Conservation (phyloP, 2,113 vertebrate genomes). For the Lasiurus cinereus region DNA sequence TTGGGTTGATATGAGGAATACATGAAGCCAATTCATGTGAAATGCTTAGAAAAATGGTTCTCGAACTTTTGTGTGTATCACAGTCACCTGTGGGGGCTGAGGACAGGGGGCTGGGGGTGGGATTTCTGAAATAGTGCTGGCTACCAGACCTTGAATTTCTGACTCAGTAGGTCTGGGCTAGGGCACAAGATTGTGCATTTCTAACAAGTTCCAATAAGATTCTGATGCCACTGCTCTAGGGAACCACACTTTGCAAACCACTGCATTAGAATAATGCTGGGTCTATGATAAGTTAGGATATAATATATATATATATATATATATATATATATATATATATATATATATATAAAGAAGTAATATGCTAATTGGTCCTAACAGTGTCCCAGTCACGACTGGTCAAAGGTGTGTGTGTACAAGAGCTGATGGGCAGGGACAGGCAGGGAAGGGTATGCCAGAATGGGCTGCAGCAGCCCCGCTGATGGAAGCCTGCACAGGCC, state of each 20-base stretch:
- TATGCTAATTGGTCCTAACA: no score
- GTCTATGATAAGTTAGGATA: slow-evolving; percentile 6
- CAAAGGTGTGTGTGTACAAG: no score
- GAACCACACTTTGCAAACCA: not conserved
- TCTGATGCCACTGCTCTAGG: not conserved
- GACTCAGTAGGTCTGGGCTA: not conserved
- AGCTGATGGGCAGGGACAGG: no score
- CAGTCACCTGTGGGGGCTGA: not conserved
- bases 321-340: no score
- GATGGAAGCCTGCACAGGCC: no score
- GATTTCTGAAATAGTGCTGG: not conserved
- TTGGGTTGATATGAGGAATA: not conserved
- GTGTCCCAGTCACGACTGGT: no score
- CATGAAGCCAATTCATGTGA: slow-evolving; percentile 23
- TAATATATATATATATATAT: not conserved
- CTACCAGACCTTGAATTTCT: not conserved
- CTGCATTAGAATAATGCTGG: not conserved
- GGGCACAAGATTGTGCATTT: not conserved
- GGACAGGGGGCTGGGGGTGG: no score
- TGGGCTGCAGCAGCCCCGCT: no score
- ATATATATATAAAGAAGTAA: no score
- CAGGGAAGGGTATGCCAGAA: no score
- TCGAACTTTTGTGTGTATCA: not conserved
- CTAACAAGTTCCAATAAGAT: slow-evolving; percentile 13
- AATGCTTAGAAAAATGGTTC: not conserved